A percentile compares a stretch with the other conserved stretches of the same genome.
These are phyloP conservation scores for Crotalus horridus DNA, from an alignment of 2,113 vertebrate species.

Conservation along the genomic window DNA sequence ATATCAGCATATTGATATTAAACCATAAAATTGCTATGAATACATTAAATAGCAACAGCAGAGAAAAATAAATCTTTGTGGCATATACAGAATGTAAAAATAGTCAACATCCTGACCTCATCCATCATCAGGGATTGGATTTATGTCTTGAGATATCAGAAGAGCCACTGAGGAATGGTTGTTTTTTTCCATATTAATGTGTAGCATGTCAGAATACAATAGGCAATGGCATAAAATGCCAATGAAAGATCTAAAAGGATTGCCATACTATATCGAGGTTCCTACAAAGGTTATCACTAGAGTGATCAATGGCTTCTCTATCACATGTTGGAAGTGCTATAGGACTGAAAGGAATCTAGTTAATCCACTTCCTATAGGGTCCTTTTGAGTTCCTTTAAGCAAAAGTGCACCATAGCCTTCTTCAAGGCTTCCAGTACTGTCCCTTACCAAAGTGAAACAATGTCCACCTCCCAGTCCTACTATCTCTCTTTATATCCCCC, in stretches of 20 bases:
- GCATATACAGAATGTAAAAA: background rate
- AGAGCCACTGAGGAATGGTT: background rate
- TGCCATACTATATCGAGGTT: background rate
- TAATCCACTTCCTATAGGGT: background rate
- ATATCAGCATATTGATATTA: background rate
- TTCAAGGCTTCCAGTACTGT: background rate
- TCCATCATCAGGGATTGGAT: background rate
- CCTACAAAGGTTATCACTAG: background rate
- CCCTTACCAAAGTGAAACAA: background rate
- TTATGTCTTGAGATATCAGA: background rate
- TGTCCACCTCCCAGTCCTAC: background rate
- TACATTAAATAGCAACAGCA: background rate
- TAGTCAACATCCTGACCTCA: background rate
- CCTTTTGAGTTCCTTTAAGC: background rate
- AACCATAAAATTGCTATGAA: background rate
- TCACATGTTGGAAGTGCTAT: background rate
- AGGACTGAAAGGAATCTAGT: background rate
- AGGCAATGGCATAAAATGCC: background rate
- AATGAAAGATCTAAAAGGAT: background rate
- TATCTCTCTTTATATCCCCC: background rate
- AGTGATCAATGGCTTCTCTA: background rate
- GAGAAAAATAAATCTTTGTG: background rate
- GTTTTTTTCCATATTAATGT: background rate
- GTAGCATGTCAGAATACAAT: background rate
- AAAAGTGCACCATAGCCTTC: background rate